Evolutionary conservation across 2,888 invertebrate genomes (phyloP).

Genomic region (Drosophila maculinotata): DNA sequence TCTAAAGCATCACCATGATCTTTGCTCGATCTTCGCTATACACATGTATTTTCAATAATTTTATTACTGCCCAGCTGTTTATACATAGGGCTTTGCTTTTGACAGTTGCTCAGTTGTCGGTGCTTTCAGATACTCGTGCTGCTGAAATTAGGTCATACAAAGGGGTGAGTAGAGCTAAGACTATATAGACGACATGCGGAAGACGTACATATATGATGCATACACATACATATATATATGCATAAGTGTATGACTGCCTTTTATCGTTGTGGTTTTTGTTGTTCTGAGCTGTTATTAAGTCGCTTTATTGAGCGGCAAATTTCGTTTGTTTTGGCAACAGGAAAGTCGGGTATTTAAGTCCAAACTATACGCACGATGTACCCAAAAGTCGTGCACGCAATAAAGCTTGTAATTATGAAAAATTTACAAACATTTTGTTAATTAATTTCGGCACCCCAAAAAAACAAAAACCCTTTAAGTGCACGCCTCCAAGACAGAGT

Average conservation of each 20-base stretch:
- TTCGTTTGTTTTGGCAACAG: slow-evolving; percentile 59
- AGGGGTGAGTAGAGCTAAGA: slow-evolving; percentile 45
- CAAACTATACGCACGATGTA: slow-evolving; percentile 57
- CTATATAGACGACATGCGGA: slow-evolving; percentile 48
- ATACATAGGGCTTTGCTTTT: slow-evolving; percentile 30
- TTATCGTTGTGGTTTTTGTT: slow-evolving; percentile 27
- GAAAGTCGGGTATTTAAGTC: slow-evolving; percentile 36
- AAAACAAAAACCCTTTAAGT: slow-evolving; percentile 42
- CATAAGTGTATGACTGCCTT: slow-evolving; percentile 16
- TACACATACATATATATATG: slow-evolving; percentile 12
- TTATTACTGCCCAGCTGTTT: slow-evolving; percentile 12
- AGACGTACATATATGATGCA: slow-evolving; percentile 42
- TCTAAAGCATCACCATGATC: slow-evolving; percentile 5
- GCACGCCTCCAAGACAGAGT: slow-evolving; percentile 37
- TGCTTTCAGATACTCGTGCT: slow-evolving; percentile 40
- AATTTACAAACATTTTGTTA: slow-evolving; percentile 73
- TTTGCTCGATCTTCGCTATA: slow-evolving; percentile 21
- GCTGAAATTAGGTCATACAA: slow-evolving; percentile 48
- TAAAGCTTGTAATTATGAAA: slow-evolving; percentile 67
- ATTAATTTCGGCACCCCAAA: slow-evolving; percentile 69
- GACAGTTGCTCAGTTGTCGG: slow-evolving; percentile 49
- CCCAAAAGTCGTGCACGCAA: slow-evolving; percentile 47
- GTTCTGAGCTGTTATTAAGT: slow-evolving; percentile 60
- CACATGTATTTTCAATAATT: slow-evolving; percentile 22
- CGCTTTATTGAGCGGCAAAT: slow-evolving; percentile 77